Evolutionary conservation across 2,888 invertebrate species (phyloP), one percentile per base, ranked within the genome.

Genomic region (Aspidapion aeneum): DNA sequence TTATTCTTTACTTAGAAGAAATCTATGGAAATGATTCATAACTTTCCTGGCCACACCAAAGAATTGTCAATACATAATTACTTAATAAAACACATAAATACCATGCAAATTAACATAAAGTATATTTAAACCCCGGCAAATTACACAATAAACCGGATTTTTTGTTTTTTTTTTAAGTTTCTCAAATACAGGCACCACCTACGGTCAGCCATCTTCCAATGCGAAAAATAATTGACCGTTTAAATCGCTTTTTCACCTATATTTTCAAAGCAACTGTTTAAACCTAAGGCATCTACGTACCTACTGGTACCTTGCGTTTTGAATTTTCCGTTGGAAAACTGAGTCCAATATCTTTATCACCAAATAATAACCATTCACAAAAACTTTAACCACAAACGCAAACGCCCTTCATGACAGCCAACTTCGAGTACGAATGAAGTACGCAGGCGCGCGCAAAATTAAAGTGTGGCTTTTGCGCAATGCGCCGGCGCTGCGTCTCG

Each of bases 401-500:
- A 74, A 75, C 75, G 74, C 75, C 74, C 74, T 74, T 74, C 75
- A 73, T 75, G 73, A 74, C 74, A 71, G 70, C 72, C 52, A 52
- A 52, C 17, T 35, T 52, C 52, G 19, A 52, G 52, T 19, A 52
- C 52, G 3, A 52, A 18, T 52, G 52, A 17, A 3, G 17, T 19
- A n/a, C 52, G 52, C 52, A 17, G 17, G 52, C 52, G 52, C 52
- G 35, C 35, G 35, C 12, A 3, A 7, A 3, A 3, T 3, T 35
- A 12, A 35, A 35, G 12, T 35, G 35, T 35, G 35, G 35, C 35
- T 12, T 7, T 35, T 35, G 35, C 35, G 35, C 35, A 35, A 35
- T 35, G 35, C 35, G 35, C 35, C 35, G 35, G 12, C 35, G 35
- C 35, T 12, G 35, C 35, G 5, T 35, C 12, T 35, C 3, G 12